Percentiles rank a stretch among this genome's conserved stretches.
phyloP scores from a whole-genome alignment of 2,113 vertebrate species.

The Lanius ludovicianus region DNA sequence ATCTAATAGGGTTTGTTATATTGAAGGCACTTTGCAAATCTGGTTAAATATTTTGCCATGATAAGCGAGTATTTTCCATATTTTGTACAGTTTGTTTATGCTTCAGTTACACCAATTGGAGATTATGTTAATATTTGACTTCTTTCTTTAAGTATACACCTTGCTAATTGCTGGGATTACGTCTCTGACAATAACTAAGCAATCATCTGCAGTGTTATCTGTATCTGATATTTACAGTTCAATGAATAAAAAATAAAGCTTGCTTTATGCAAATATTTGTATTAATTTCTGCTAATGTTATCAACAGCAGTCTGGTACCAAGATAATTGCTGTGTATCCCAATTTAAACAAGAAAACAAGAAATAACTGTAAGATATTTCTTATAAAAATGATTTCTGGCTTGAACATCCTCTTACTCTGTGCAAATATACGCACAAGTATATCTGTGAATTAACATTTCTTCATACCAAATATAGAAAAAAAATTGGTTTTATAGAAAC shows the following conservation, averaged over 20 bases:
- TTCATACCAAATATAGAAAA: not conserved
- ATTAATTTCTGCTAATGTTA: not conserved
- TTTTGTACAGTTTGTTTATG: not conserved
- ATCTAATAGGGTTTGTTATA: not conserved
- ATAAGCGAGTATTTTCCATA: slow-evolving; percentile 10
- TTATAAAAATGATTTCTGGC: not conserved
- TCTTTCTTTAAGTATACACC: not conserved
- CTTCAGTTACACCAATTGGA: not conserved
- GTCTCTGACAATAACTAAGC: not conserved
- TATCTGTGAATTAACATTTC: not conserved
- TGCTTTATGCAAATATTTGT: not conserved
- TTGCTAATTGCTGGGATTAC: not conserved
- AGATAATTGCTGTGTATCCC: not conserved
- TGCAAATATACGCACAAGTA: rapidly evolving
- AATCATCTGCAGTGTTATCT: not conserved
- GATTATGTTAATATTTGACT: slow-evolving; percentile 2
- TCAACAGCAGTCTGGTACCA: not conserved
- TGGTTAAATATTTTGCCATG: not conserved
- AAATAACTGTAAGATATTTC: not conserved
- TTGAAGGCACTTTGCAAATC: not conserved
- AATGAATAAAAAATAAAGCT: not conserved
- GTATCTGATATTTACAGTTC: slow-evolving; percentile 8
- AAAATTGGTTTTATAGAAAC: not conserved
- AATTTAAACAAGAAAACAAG: not conserved
- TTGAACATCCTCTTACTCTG: not conserved